Conservation (phyloP, 2,888 invertebrate genomes). For the Gymnoscelis rufifasciata region DNA sequence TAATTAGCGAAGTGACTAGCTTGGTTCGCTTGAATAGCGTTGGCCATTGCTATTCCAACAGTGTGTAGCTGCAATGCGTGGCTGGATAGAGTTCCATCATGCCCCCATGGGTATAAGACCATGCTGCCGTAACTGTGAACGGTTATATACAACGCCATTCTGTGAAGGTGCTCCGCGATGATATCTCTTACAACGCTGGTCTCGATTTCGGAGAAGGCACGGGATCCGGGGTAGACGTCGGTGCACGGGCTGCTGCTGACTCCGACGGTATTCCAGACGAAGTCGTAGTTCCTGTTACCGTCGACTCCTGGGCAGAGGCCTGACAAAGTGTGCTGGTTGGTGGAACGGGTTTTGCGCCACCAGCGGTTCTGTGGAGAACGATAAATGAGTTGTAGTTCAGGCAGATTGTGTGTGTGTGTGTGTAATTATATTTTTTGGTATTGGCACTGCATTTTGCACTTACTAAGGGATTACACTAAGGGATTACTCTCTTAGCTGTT, state of each 20-base stretch:
- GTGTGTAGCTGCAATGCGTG: conserved; percentile 65
- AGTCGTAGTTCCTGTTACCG: conserved; percentile 86
- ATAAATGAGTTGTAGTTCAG: too few relatives aligned
- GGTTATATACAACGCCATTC: conserved; percentile 82
- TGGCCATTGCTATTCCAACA: conserved; percentile 59
- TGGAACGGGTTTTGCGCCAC: conserved; percentile 85
- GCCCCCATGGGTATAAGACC: conserved; percentile 85
- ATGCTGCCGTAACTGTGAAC: conserved; percentile 87
- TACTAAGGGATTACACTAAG: too few relatives aligned
- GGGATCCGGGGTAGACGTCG: conserved; percentile 80
- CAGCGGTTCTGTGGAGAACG: conserved; percentile 70
- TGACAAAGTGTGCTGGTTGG: conserved; percentile 41
- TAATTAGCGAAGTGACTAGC: conserved; percentile 63
- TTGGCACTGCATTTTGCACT: too few relatives aligned
- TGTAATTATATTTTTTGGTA: too few relatives aligned
- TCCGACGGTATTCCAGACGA: conserved; percentile 82
- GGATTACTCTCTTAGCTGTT: too few relatives aligned
- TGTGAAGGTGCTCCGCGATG: conserved; percentile 64
- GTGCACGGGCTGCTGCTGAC: conserved; percentile 75
- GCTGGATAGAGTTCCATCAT: conserved; percentile 68
- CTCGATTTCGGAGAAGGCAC: conserved; percentile 83
- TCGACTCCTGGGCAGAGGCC: conserved; percentile 83
- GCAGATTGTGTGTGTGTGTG: too few relatives aligned
- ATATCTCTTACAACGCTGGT: conserved; percentile 79
- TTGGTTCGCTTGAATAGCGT: conserved; percentile 51